Evolutionary conservation across 2,888 invertebrate genomes (phyloP).

Genomic region (Automeris io): DNA sequence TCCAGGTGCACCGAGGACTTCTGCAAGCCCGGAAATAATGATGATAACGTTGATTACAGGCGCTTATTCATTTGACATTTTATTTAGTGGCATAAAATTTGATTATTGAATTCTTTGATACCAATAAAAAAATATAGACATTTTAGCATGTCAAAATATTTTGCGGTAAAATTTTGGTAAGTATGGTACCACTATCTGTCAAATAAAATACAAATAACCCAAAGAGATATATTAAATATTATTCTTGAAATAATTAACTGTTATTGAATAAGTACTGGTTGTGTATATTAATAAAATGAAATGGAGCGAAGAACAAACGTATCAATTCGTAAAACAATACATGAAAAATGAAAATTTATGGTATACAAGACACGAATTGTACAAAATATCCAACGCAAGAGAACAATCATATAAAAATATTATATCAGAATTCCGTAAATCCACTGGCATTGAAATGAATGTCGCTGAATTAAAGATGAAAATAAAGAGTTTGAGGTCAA

Average conservation of each 20-base stretch:
- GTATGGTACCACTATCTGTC: no score
- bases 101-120: no score
- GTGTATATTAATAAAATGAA: conserved; percentile 39
- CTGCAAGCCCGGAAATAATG: no score
- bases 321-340: conserved; percentile 63
- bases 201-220: neutral
- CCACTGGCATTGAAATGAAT: conserved; percentile 41
- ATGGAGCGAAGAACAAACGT: conserved; percentile 63
- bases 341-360: conserved; percentile 55
- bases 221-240: neutral
- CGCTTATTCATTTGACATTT: no score
- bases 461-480: conserved; percentile 43
- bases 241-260: neutral
- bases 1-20: no score
- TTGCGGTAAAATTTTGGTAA: no score
- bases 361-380: conserved; percentile 50
- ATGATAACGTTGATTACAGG: no score
- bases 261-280: no score
- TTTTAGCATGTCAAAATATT: no score
- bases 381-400: conserved; percentile 45
- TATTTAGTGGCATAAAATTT: no score
- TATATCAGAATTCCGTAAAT: conserved; percentile 35
- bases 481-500: conserved; percentile 49
- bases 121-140: no score
- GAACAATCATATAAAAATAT: conserved; percentile 44